Evolutionary conservation across 2,113 vertebrate species (phyloP).

Genomic region (Rattus rattus): DNA sequence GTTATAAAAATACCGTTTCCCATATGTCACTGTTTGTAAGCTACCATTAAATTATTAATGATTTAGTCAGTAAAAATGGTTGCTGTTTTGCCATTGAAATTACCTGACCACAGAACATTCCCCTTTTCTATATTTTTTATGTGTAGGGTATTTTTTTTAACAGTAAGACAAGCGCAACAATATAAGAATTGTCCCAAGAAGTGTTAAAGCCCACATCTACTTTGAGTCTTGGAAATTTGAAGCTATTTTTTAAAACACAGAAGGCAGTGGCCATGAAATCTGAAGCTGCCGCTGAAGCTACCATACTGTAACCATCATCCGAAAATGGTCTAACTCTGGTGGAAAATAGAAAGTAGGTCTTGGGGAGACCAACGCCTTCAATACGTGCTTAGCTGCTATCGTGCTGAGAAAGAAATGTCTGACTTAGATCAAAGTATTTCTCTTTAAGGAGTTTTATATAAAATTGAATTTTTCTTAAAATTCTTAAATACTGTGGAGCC

Average conservation of each 20-base stretch:
- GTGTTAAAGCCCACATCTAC: not conserved
- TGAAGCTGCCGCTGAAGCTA: slow-evolving; percentile 22
- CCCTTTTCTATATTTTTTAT: not conserved
- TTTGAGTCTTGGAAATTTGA: slow-evolving; percentile 39
- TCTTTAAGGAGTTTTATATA: slow-evolving; percentile 34
- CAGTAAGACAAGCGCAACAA: slow-evolving; percentile 7
- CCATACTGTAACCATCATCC: not conserved
- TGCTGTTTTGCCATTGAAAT: slow-evolving; percentile 19
- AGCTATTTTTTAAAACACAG: not conserved
- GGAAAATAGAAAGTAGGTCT: not conserved
- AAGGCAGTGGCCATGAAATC: not conserved
- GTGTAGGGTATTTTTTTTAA: not conserved
- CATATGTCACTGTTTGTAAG: not conserved
- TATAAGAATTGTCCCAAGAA: slow-evolving; percentile 46
- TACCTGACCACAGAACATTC: not conserved
- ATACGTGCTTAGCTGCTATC: not conserved
- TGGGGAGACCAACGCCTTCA: not conserved
- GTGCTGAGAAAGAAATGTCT: not conserved
- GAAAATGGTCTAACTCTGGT: not conserved
- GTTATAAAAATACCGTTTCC: slow-evolving; percentile 3
- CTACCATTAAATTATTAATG: slow-evolving; percentile 43
- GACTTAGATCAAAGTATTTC: not conserved
- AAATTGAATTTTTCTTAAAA: slow-evolving; percentile 32
- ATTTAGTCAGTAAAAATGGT: slow-evolving; percentile 33
- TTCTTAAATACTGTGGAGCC: slow-evolving; percentile 27